Evolutionary conservation across 2,113 vertebrate species (phyloP).

Genomic region (Pelusios castaneus): DNA sequence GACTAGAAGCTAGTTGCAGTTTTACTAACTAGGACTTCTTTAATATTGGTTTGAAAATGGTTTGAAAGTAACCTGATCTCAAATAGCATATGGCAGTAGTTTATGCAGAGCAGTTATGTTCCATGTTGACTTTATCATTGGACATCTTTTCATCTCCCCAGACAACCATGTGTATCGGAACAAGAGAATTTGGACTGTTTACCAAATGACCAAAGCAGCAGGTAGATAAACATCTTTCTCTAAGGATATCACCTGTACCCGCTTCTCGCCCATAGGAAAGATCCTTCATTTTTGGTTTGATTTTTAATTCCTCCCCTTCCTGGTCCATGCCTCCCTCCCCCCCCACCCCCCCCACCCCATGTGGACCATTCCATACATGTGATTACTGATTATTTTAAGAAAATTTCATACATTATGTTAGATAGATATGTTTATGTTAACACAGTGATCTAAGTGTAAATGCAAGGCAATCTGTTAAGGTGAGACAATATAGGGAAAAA

Average conservation of each 20-base stretch:
- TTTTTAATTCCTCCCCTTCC: too few relatives aligned
- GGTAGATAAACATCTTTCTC: conserved; percentile 73
- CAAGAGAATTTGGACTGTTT: conserved; percentile 85
- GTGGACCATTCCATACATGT: background rate
- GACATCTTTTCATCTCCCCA: conserved; percentile 51
- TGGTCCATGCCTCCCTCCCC: background rate
- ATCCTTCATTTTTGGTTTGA: background rate
- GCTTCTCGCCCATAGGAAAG: background rate
- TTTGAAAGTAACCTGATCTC: background rate
- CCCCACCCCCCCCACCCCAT: background rate
- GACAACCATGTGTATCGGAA: conserved; percentile 83
- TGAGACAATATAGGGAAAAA: background rate
- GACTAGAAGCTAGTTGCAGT: background rate
- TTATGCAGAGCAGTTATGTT: background rate
- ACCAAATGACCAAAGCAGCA: conserved; percentile 80
- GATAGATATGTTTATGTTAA: background rate
- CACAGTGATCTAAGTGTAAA: background rate
- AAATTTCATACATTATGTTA: background rate
- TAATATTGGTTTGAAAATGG: background rate
- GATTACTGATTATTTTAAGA: background rate
- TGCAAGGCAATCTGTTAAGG: background rate
- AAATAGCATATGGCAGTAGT: background rate
- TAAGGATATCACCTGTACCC: background rate
- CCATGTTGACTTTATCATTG: background rate
- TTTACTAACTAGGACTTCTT: background rate